Base-by-base conservation (phyloP, 1,140 invertebrate species). In the Sarcophaga peregrina region DNA sequence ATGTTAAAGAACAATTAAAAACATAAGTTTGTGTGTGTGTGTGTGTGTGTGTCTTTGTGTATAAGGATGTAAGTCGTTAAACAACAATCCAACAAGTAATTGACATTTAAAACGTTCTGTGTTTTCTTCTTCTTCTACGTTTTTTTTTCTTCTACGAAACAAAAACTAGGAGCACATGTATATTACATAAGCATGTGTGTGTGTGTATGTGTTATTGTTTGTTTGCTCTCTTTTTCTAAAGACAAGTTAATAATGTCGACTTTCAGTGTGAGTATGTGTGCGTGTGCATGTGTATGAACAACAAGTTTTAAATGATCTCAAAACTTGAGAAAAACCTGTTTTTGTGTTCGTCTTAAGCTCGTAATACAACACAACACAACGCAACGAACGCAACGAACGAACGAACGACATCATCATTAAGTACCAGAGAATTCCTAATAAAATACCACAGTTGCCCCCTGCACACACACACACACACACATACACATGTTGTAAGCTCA, bases 391-490 rank as follows among this genome's bases (percentile, higher is more conserved):
- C n/a, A n/a, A n/a, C n/a, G n/a, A n/a, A n/a, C 25, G 25, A 37
- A 37, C 25, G 25, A n/a, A n/a, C 11, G 0, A 58, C 54, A 58
- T n/a, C 54, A 58, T 58, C 54, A 58, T 58, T 58, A 58, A 58
- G 54, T 58, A n/a, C n/a, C 15, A 58, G 54, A 58, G n/a, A 58
- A 58, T 58, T 58, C 54, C 54, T 58, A 58, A 58, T 58, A 58
- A 58, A 58, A 58, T 58, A n/a, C 54, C 54, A 58, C n/a, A n/a
- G n/a, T 58, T 37, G 25, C 15, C 50, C 50, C n/a, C n/a, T n/a
- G n/a, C n/a, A n/a, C n/a, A 58, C 15, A 13, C 54, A n/a, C 15
- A 54, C 10, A 54, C 10, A 54, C 15, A 54, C 52, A 10, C 9
- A 54, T 10, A 54, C 6, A 54, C 10, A n/a, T n/a, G n/a, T n/a